Conservation (phyloP, 2,888 invertebrate genomes). For the Hyppa rectilinea region DNA sequence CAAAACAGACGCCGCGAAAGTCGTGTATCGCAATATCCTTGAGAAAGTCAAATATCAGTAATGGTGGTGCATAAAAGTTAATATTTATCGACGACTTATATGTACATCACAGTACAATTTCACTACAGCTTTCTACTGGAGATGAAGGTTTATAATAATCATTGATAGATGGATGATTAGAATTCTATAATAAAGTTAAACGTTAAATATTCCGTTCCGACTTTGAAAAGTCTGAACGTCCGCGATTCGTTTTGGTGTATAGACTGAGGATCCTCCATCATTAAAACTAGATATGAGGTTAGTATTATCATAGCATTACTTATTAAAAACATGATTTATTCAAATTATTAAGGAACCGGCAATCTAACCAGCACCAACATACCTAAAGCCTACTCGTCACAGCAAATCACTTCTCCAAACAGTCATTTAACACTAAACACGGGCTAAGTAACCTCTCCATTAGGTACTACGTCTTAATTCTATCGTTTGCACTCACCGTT, state of each 20-base stretch:
- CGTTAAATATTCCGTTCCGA: not conserved
- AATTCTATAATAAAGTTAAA: not conserved
- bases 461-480: slow-evolving; percentile 47
- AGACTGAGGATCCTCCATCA: not conserved
- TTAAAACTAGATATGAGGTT: not conserved
- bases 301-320: not conserved
- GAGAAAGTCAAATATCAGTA: slow-evolving; percentile 78
- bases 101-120: slow-evolving; percentile 66
- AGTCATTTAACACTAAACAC: slow-evolving; percentile 23
- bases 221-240: not conserved
- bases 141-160: slow-evolving; percentile 44
- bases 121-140: slow-evolving; percentile 78
- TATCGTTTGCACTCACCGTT: slow-evolving; percentile 42
- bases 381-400: slow-evolving; percentile 2
- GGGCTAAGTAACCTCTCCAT: slow-evolving; percentile 27
- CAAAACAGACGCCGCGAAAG: slow-evolving; percentile 55
- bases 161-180: slow-evolving; percentile 3
- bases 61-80: slow-evolving; percentile 80
- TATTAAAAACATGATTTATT: not conserved
- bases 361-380: not conserved
- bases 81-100: slow-evolving; percentile 74
- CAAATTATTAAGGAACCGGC: slow-evolving; percentile 2
- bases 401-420: slow-evolving; percentile 41
- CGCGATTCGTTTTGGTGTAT: not conserved
- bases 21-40: slow-evolving; percentile 68